Base-by-base conservation (phyloP, 2,797 vertebrate species). In the Lacerta agilis region DNA sequence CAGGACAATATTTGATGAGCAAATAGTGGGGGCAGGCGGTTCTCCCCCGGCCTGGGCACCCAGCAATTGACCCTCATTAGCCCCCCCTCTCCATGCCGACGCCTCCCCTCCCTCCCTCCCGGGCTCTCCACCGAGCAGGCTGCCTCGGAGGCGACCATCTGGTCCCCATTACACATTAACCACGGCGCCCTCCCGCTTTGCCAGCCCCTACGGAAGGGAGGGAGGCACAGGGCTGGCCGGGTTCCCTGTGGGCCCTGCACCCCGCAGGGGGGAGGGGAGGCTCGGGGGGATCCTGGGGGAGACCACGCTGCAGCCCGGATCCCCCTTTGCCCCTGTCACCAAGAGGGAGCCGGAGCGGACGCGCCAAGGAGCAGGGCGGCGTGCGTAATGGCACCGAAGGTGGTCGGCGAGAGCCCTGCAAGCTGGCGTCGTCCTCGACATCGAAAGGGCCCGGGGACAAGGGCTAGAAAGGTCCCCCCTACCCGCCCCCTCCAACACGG, bases 151-250 rank as follows among this genome's bases (percentile, higher is more conserved):
- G 97, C 97, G 97, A 76, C 98, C 98, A 99, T 99, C 98, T 99
- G 98, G 97, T 95, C 96, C 94, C 97, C 98, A 99, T 99, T 99
- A 99, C 98, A 98, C 96, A 99, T 99, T 99, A 99, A 99, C 98
- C 97, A 95, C 94, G 79, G 87, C 86, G 41, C 38, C 27, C 71
- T 7, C 41, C 8, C 23, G 36, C 8, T 18, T 43, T 29, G 6
- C 86, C 67, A 10, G 1, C 5, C 61, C 78, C 55, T 0, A 3
- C 0, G 1, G 18, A 2, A 11, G 29, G 80, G 29, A 27, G 20
- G 33, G 2, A 55, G 49, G 49, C 13, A 5, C 23, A 38, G 43
- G 18, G 25, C n/a, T 27, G 4, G 15, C 79, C 41, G 5, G 38
- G 17, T 15, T 69, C 18, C 18, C 38, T 17, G 20, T 36, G 18